Evolutionary conservation across 2,113 vertebrate genomes (phyloP), one percentile per base, ranked within the genome.

Genomic region (Syrrhaptes paradoxus): DNA sequence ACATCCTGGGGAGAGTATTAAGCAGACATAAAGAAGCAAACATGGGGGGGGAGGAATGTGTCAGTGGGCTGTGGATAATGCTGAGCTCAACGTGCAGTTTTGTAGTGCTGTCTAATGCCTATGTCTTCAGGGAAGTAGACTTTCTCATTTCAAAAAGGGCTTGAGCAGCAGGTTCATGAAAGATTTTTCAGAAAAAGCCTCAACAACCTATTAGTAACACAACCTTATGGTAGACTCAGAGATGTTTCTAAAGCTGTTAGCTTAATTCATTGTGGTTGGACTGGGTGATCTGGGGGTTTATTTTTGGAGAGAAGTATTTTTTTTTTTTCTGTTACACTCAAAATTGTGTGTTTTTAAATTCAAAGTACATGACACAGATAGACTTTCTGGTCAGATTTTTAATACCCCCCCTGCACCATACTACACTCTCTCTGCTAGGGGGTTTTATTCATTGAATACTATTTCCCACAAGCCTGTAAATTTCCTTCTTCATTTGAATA

Each of bases 141-240:
- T 82, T 87, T 63, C 89, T 86, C 78, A 89, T 91, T 91, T 79
- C 76, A 63, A 88, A 96, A 95, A 95, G 48, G 70, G 89, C 81
- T 96, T 91, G 78, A 75, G 66, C 90, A 79, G 91, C 88, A 90
- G 57, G 92, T 81, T 94, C 74, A 57, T 65, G 81, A 87, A 96
- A 85, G 66, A 71, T 83, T 88, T 78, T 93, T 82, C 76, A 91
- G 87, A 85, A 95, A 83, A 93, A 71, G 62, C 65, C 29, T 94
- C 93, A 84, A 83, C 92, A 89, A 62, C 45, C 46, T 80, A 73
- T 93, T 87, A 89, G 82, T 85, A 87, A 74, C 38, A 59, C 26
- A 93, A 38, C 41, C 21, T 84, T 82, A 74, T 87, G 79, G 89
- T 73, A 94, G 32, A 67, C 74, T 91, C 36, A 12, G 48, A 79